A percentile compares a stretch with the other conserved stretches of the same genome.
These are phyloP conservation scores for Montipora efflorescens DNA, from an alignment of 64 coral and sea anemone genomes.

Conservation along the genomic window DNA sequence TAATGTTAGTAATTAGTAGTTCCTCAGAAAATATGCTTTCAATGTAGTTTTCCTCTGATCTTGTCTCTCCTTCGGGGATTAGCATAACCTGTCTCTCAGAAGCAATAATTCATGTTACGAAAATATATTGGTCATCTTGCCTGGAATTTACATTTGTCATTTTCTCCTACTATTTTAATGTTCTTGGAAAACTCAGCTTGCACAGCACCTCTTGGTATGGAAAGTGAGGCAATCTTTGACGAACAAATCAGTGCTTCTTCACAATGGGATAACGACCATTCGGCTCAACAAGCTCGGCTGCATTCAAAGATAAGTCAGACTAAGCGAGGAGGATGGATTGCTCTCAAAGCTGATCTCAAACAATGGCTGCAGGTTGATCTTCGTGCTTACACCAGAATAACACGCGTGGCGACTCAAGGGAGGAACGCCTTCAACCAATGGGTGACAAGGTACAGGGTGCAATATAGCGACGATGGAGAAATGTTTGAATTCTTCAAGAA, in stretches of 20 bases:
- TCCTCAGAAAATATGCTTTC: too few species aligned
- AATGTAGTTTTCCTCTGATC: too few species aligned
- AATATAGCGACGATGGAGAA: neutral
- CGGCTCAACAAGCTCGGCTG: neutral
- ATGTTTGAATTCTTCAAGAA: neutral
- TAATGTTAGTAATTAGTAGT: too few species aligned
- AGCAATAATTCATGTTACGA: too few species aligned
- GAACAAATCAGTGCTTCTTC: too few species aligned
- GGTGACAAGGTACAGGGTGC: neutral
- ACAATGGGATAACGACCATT: neutral
- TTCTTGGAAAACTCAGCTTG: neutral
- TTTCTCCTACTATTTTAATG: neutral
- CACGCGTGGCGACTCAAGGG: neutral
- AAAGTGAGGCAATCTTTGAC: too few species aligned
- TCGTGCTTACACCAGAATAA: neutral
- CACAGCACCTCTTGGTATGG: neutral
- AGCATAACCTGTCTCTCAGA: too few species aligned
- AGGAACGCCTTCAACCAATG: neutral
- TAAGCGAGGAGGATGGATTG: neutral
- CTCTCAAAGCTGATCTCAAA: neutral
- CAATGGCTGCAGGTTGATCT: neutral
- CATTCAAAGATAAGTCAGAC: neutral
- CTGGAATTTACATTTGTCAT: neutral
- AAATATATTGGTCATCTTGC: too few species aligned
- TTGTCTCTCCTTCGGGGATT: too few species aligned